phyloP scores from a whole-genome alignment of 2,888 invertebrate genomes.

The Rhodophaea formosa region DNA sequence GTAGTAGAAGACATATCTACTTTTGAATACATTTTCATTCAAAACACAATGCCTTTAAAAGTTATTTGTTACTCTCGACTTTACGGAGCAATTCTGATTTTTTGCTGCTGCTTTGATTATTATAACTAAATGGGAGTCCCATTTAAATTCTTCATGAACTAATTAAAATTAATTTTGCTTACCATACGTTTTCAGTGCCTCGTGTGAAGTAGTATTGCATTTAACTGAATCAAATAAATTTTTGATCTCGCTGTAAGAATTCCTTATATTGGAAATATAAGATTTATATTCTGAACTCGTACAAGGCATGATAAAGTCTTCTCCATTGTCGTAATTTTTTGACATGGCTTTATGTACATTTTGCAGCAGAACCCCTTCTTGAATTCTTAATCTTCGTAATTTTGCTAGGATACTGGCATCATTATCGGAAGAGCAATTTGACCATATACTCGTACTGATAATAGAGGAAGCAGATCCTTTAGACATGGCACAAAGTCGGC shows the following conservation, averaged over 20 bases:
- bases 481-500: background rate
- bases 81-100: too few relatives aligned
- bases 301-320: slow-evolving; percentile 20
- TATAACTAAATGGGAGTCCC: too few relatives aligned
- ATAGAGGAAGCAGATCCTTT: background rate
- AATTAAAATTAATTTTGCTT: slow-evolving; percentile 22
- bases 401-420: slow-evolving; percentile 39
- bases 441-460: slow-evolving; percentile 15
- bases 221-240: slow-evolving; percentile 57
- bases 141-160: too few relatives aligned
- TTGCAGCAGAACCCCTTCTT: slow-evolving; percentile 56
- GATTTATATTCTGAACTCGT: slow-evolving; percentile 35
- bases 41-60: too few relatives aligned
- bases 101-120: too few relatives aligned
- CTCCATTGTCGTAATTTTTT: slow-evolving; percentile 26
- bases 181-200: slow-evolving; percentile 48
- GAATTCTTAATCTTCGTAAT: slow-evolving; percentile 62
- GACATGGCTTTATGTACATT: slow-evolving; percentile 33
- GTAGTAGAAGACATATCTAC: too few relatives aligned
- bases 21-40: too few relatives aligned
- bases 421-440: slow-evolving; percentile 27
- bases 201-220: slow-evolving; percentile 41
- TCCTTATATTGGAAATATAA: slow-evolving; percentile 39
- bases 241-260: slow-evolving; percentile 44
- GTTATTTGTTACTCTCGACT: too few relatives aligned